Base-by-base conservation (phyloP, 1,140 invertebrate species). In the Geopemphigus sp. region DNA sequence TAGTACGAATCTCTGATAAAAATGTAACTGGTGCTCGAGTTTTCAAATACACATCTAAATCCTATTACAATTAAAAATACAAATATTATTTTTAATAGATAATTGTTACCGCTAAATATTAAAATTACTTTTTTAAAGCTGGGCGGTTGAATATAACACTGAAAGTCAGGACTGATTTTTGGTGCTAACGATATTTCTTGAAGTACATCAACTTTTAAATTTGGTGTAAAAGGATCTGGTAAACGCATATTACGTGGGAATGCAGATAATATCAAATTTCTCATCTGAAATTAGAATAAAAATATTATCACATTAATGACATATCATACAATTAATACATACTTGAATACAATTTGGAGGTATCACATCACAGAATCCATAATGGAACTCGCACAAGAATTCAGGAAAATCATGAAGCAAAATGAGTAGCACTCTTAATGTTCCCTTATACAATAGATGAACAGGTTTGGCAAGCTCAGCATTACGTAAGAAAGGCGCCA, bases 321-420 rank as follows among this genome's bases (percentile, higher is more conserved):
- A 5, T 14, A 17, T 32, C 24, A 39, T 12, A 50, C 32, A 39
- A 80, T 22, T 56, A 22, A 24, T 22, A 70, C 59, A 78, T 84
- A 84, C 74, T 86, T 98, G 97, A 83, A 99, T 97, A 85, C 98
- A 99, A 85, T 99, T 99, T 0, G 97, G 94, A 82, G 98, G 97
- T 84, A 99, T 99, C 59, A 96, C 96, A 87, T 99, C 98, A 86
- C 98, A 99, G 86, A 99, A 98, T n/a, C 95, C 94, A 85, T 98
- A 99, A 85, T 99, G 96, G 85, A 98, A 99, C 84, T 99, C 98
- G 85, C 97, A 98, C 29, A 99, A 88, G 84, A 99, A 98, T 85
- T 99, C 98, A 0, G 98, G 98, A 86, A 99, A 99, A 86, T 99
- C 98, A 84, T 99, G 97, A 3, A 99, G 88, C 17, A 99, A 87